A percentile compares a stretch with the other conserved stretches of the same genome.
These are phyloP conservation scores for Drosophila helvetica DNA, from an alignment of 2,888 invertebrate species.

Conservation along the genomic window DNA sequence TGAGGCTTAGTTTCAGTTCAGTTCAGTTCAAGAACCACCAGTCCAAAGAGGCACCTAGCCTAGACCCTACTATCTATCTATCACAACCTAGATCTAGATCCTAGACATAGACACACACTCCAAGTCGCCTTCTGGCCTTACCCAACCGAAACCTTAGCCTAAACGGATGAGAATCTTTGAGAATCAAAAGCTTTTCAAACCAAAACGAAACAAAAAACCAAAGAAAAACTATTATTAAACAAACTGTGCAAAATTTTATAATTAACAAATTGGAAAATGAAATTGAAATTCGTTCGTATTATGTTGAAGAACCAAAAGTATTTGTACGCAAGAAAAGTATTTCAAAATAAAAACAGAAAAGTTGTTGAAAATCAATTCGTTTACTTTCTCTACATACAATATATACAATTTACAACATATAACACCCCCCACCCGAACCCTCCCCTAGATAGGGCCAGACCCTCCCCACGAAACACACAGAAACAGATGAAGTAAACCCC, in stretches of 20 bases:
- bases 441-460: constrained; percentile 20
- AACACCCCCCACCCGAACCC: constrained; percentile 1
- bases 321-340: constrained; percentile 64
- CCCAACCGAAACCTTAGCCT: constrained; percentile 29
- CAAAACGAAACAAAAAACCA: constrained; percentile 38
- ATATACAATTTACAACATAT: constrained; percentile 4
- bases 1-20: constrained; percentile 28
- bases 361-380: constrained; percentile 74
- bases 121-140: constrained; percentile 2
- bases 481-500: constrained; percentile 8
- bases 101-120: constrained; percentile 18
- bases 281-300: constrained; percentile 43
- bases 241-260: constrained; percentile 65
- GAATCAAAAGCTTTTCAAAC: constrained; percentile 42
- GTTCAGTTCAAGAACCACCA: constrained; percentile 47
- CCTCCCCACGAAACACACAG: constrained; percentile 5
- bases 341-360: constrained; percentile 63
- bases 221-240: constrained; percentile 9
- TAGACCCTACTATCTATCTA: constrained; percentile 1
- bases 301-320: constrained; percentile 64
- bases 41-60: constrained; percentile 19
- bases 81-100: constrained; percentile 24
- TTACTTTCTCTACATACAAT: constrained; percentile 42
- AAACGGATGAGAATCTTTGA: constrained; percentile 27
- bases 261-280: constrained; percentile 28